Evolutionary conservation across 1,140 invertebrate species (phyloP), one percentile per base, ranked within the genome.

Genomic region (Oryctes rhinoceros): DNA sequence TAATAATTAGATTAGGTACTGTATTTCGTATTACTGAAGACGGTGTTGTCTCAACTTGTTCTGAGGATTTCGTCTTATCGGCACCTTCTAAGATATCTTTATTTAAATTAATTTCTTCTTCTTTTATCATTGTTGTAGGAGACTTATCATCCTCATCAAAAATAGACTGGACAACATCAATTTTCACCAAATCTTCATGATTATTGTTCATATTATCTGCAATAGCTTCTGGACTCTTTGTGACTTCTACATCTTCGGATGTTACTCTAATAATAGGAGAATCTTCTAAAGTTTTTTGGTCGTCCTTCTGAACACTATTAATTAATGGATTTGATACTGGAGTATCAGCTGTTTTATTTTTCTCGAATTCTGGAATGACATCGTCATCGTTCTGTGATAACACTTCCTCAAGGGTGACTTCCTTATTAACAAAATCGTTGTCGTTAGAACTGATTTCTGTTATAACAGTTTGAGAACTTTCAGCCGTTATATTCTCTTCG

Each of bases 41-140:
- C 44, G n/a, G 37, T 15, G 53, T 76, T 71, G 30, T 15, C 62
- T 81, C 53, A 59, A 59, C 18, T 59, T 59, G 13, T n/a, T n/a
- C 53, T n/a, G 49, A 11, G 9, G 11, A 18, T 59, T n/a, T 18
- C 6, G 20, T n/a, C 3, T n/a, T n/a, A n/a, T 7, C n/a, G 3
- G 3, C 53, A n/a, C 18, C 53, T 18, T 1, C 9, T 44, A 44
- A 44, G 9, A 44, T 44, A 10, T 44, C 53, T 59, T 59, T 59
- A 59, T n/a, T 15, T 6, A 59, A 7, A 44, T 44, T 44, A 7
- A 18, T 59, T 59, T 3, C 5, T n/a, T 59, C 53, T 18, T 59
- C 53, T 10, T 59, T 59, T 39, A 76, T 20, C n/a, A 11, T 81
- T 74, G 62, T 81, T 30, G 24, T 77, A 44, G 39, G 5, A 44